Evolutionary conservation across 2,797 vertebrate genomes (phyloP).

Genomic region (Microctenopoma steveboyesi): DNA sequence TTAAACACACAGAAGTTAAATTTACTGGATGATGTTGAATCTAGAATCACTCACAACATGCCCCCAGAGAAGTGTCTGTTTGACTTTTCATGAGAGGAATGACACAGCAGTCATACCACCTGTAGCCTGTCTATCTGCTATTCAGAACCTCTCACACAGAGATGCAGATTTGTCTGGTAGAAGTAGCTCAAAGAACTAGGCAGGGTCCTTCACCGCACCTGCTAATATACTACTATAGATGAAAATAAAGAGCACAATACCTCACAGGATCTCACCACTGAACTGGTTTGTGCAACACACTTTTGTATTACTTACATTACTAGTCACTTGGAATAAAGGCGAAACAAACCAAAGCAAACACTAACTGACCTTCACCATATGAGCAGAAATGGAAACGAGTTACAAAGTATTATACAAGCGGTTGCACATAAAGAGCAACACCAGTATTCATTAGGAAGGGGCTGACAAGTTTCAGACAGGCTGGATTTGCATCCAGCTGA

Average conservation of each 20-base stretch:
- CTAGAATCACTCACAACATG: neutral
- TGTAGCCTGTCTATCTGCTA: neutral
- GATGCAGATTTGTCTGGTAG: neutral
- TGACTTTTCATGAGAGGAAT: neutral
- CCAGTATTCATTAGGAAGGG: neutral
- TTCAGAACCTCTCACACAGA: neutral
- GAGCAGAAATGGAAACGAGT: no score
- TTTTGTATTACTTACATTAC: no score
- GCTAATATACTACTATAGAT: neutral
- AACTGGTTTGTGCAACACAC: neutral
- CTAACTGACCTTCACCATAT: no score
- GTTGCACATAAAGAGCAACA: neutral
- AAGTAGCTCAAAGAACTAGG: neutral
- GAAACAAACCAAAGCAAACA: no score
- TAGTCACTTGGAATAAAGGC: no score
- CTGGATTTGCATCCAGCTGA: no score
- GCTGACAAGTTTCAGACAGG: neutral
- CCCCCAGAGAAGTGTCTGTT: neutral
- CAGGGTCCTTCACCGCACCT: neutral
- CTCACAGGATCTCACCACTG: neutral
- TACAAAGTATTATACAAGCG: no score
- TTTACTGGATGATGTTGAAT: neutral
- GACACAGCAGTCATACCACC: neutral
- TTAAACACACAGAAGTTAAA: constrained; percentile 3
- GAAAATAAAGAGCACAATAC: neutral